Base-by-base conservation (phyloP, 2,113 vertebrate species). In the Saccopteryx leptura region DNA sequence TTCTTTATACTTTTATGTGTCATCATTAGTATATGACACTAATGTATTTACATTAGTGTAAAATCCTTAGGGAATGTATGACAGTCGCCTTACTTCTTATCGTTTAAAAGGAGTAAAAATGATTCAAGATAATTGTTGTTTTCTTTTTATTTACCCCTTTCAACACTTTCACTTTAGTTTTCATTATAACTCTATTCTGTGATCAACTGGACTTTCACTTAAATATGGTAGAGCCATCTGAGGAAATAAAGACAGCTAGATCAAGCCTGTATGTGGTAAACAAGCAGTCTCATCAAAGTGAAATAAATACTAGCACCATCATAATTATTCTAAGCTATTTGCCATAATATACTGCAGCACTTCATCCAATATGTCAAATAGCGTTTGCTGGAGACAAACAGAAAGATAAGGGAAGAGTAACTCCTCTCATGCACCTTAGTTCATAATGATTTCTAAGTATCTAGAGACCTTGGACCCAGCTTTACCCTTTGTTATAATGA, bases 21-120 rank as follows among this genome's bases (percentile, higher is more conserved):
- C 65, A 78, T 88, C 56, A 68, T 58, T 96, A 78, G 0, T 61
- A 11, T 88, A 79, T 66, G 61, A 52, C 61, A 31, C 28, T 80
- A 60, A 80, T 79, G 54, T 79, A 24, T 56, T 58, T 58, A 79
- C 58, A 69, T 56, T 95, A 63, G 0, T 72, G 26, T 91, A 91
- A 50, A 97, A 31, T 96, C 52, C 68, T 95, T 84, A 58, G 50
- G 52, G 31, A 24, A 33, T 17, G 11, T n/a, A 19, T 71, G 8
- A 65, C 60, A 96, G 91, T 90, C n/a, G 2, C 7, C 63, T 26
- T 95, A 71, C 87, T 92, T 97, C 74, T 97, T 97, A 91, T 26
- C 24, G 33, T 97, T 96, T 95, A 61, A 94, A 96, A 81, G 54
- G 13, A 1, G 31, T 87, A 97, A 93, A 96, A 97, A 74, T 65